phyloP scores from a whole-genome alignment of 30 jellyfish, hydroid and myxozoan genomes.

The Cassiopea xamachana region DNA sequence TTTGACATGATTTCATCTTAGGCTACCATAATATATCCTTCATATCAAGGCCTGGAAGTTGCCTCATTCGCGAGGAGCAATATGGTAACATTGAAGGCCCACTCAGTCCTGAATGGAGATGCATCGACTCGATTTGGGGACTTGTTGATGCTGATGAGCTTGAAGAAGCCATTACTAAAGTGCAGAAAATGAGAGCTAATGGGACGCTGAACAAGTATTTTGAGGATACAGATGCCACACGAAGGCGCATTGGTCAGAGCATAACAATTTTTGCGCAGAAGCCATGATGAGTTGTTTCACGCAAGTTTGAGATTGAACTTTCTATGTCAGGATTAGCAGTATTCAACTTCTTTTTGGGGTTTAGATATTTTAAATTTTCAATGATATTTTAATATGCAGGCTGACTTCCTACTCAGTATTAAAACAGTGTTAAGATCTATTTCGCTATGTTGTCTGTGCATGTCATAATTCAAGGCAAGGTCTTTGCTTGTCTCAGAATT shows the following conservation, averaged over 20 bases:
- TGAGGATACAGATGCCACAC: slow-evolving; percentile 51
- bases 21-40: slow-evolving; percentile 28
- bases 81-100: slow-evolving; percentile 64
- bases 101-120: slow-evolving; percentile 60
- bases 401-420: too few species aligned
- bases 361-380: not conserved
- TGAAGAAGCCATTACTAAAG: slow-evolving; percentile 47
- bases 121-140: slow-evolving; percentile 68
- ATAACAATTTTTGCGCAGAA: slow-evolving; percentile 56
- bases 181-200: slow-evolving; percentile 41
- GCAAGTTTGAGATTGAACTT: not conserved
- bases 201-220: slow-evolving; percentile 45
- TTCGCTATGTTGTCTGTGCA: too few species aligned
- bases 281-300: not conserved
- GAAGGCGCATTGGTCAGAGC: slow-evolving; percentile 63
- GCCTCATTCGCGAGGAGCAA: slow-evolving; percentile 52
- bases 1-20: not conserved
- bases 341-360: not conserved
- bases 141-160: slow-evolving; percentile 54
- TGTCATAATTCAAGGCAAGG: too few species aligned
- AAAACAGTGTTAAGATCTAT: too few species aligned
- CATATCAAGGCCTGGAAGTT: slow-evolving; percentile 58
- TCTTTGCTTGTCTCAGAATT: too few species aligned
- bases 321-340: not conserved
- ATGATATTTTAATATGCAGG: not conserved